Evolutionary conservation across 2,888 invertebrate genomes (phyloP).

Genomic region (Cephus sareptanus): DNA sequence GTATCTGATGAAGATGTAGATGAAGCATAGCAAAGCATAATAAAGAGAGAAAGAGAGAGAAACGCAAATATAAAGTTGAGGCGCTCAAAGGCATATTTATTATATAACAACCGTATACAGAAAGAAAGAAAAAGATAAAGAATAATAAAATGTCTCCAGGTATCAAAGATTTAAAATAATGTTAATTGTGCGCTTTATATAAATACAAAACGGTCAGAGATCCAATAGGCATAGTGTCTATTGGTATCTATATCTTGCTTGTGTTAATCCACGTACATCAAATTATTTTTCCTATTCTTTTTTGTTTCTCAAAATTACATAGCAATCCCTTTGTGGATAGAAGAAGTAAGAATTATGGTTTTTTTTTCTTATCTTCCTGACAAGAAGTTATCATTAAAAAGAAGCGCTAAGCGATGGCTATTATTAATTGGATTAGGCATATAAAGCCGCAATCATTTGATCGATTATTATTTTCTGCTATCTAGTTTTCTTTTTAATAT

Average conservation of each 20-base stretch:
- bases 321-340: no score
- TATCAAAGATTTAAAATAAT: constrained; percentile 3
- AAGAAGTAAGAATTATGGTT: no score
- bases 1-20: no score
- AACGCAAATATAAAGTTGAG: background rate
- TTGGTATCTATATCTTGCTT: background rate
- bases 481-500: no score
- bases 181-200: background rate
- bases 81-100: background rate
- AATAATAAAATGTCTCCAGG: background rate
- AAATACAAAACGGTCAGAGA: background rate
- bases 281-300: background rate
- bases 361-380: no score
- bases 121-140: background rate
- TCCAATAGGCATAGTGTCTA: background rate
- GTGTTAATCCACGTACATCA: constrained; percentile 1
- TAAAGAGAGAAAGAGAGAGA: background rate
- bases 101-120: background rate
- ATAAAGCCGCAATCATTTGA: no score
- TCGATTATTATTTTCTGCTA: no score
- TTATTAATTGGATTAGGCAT: no score
- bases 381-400: no score
- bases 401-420: no score
- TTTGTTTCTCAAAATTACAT: no score
- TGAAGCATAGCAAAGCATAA: no score